Evolutionary conservation across 2,888 invertebrate genomes (phyloP).

Genomic region (Cheilosia pagana): DNA sequence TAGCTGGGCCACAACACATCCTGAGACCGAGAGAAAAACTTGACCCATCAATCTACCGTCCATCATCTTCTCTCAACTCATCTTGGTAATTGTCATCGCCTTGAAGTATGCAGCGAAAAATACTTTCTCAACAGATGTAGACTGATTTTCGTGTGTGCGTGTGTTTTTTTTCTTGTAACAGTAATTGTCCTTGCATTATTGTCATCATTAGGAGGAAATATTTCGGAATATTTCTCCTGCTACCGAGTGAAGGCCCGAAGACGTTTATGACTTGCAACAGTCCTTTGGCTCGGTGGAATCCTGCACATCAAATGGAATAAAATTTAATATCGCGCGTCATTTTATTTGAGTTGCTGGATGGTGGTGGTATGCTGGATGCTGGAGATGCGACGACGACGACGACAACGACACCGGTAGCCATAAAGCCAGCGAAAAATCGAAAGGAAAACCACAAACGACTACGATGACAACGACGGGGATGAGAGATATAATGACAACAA

Average conservation of each 20-base stretch:
- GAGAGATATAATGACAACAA: slow-evolving; percentile 49
- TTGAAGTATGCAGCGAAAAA: slow-evolving; percentile 50
- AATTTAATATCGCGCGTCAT: slow-evolving; percentile 66
- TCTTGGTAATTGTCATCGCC: slow-evolving; percentile 49
- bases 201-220: slow-evolving; percentile 66
- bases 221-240: slow-evolving; percentile 49
- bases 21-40: slow-evolving; percentile 45
- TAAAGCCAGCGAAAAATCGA: slow-evolving; percentile 25
- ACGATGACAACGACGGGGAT: slow-evolving; percentile 19
- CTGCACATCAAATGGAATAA: slow-evolving; percentile 55
- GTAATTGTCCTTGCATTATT: slow-evolving; percentile 65
- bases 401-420: slow-evolving; percentile 41
- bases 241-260: slow-evolving; percentile 30
- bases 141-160: too few species aligned
- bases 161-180: neutral
- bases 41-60: slow-evolving; percentile 71
- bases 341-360: slow-evolving; percentile 40
- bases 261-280: slow-evolving; percentile 39
- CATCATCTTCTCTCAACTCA: slow-evolving; percentile 46
- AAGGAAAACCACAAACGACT: slow-evolving; percentile 40
- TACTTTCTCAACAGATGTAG: slow-evolving; percentile 56
- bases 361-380: slow-evolving; percentile 16
- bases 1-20: slow-evolving; percentile 23
- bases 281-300: slow-evolving; percentile 40
- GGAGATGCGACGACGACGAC: neutral